Base-by-base conservation (phyloP, 2,888 invertebrate species). In the Ecdyonurus torrentis region DNA sequence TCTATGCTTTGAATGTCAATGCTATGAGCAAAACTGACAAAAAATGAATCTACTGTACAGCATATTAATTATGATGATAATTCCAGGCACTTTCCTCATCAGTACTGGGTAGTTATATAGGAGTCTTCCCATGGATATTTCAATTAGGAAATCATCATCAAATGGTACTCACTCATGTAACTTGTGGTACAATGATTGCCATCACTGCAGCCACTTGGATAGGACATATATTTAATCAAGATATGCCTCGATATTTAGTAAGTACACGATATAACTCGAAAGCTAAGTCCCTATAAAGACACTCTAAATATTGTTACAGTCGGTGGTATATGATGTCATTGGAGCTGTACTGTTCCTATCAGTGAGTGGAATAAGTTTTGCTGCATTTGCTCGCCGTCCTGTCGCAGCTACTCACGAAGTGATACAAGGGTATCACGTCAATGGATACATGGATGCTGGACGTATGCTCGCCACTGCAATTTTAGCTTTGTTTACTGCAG, bases 121-220 rank as follows among this genome's bases (percentile, higher is more conserved):
- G 52, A 23, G 58, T 63, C 19, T 63, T 55, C 61, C 63, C 60
- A 22, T 63, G 63, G 63, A 18, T 63, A 10, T 53, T 61, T 23
- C 55, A 61, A 37, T 58, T 60, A 19, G 63, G 63, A 5, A 52
- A 58, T 19, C 61, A 25, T 2, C 63, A 61, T 18, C 63, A 63
- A 25, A 61, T 61, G 63, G 61, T 61, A 2, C 52, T 63, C 15
- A 25, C 58, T 18, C 60, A 61, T 23, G 25, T 52, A 2, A 61
- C 58, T 10, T 61, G 61, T 55, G 61, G 63, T 19, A 52, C 55
- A 24, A 52, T 58, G n/a, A 24, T 61, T n/a, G 60, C 60, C 18
- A 61, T 63, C n/a, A 61, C 63, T 23, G 37, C 58, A 5, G 20
- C 53, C 2, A 61, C 58, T n/a, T 58, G 55, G 15, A 19, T 63